These are phyloP conservation scores for Sepiola atlantica DNA, from an alignment of 2,888 invertebrate species.

Conservation along the genomic window DNA sequence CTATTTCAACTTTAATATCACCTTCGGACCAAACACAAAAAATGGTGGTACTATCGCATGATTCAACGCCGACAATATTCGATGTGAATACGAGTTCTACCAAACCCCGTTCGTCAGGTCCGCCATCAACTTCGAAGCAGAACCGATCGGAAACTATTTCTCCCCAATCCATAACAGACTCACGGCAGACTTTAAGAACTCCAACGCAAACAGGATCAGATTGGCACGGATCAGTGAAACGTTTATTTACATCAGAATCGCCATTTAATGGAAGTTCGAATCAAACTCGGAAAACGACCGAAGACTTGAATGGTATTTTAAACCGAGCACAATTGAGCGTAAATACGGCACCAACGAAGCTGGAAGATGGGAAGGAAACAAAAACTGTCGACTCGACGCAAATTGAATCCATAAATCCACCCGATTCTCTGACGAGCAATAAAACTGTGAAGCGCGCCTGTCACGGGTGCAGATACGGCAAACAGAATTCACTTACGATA, in stretches of 20 bases:
- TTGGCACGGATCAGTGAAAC: no score
- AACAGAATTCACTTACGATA: not conserved
- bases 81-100: not conserved
- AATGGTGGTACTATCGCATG: not conserved
- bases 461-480: not conserved
- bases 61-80: not conserved
- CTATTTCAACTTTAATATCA: not conserved
- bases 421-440: not conserved
- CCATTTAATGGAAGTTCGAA: no score
- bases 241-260: no score
- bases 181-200: not conserved
- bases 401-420: not conserved
- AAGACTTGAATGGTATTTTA: no score
- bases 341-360: not conserved
- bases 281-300: no score
- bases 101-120: not conserved
- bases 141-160: not conserved
- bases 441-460: accelerated
- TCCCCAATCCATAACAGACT: not conserved
- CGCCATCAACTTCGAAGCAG: not conserved
- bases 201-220: no score
- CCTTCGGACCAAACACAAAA: no score
- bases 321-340: not conserved
- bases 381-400: not conserved
- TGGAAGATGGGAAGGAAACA: not conserved